phyloP scores from a whole-genome alignment of 1,140 invertebrate species.

The Drosophila ironensis region DNA sequence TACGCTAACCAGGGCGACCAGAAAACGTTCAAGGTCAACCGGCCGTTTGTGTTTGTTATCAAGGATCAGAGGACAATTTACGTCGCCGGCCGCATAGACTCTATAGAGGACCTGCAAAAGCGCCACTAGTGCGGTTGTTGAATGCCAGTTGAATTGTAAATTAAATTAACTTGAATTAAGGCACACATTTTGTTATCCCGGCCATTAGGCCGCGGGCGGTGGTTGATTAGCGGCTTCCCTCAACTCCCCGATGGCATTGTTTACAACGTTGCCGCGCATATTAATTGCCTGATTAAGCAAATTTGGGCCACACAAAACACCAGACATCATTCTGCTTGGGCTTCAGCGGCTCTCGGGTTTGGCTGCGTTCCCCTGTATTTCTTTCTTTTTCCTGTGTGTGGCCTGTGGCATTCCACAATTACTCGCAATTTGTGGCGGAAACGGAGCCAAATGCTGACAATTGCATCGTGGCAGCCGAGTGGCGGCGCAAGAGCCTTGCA shows the following conservation, averaged over 20 bases:
- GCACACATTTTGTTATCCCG: slow-evolving; percentile 42
- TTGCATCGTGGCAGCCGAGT: slow-evolving; percentile 32
- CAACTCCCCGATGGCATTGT: slow-evolving; percentile 50
- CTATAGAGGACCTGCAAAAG: background rate
- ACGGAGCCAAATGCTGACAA: slow-evolving; percentile 54
- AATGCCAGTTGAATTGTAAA: slow-evolving; percentile 37
- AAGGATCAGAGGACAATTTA: slow-evolving; percentile 12
- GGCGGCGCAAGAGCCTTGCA: slow-evolving; percentile 16
- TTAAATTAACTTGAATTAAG: slow-evolving; percentile 46
- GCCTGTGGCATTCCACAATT: slow-evolving; percentile 41
- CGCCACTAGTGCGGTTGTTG: background rate
- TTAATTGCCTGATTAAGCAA: slow-evolving; percentile 77
- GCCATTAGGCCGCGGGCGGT: slow-evolving; percentile 31
- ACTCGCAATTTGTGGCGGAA: slow-evolving; percentile 42
- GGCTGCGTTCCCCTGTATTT: background rate
- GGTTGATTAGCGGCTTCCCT: slow-evolving; percentile 1
- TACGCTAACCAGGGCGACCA: background rate
- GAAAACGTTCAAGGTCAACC: slow-evolving; percentile 2
- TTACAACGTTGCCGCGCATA: slow-evolving; percentile 75
- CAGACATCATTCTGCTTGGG: background rate
- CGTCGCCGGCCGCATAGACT: slow-evolving; percentile 17
- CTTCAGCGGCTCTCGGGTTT: background rate
- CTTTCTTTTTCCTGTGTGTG: slow-evolving; percentile 3
- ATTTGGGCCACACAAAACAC: slow-evolving; percentile 69
- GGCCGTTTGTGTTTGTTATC: slow-evolving; percentile 26